Evolutionary conservation across 1,140 invertebrate species (phyloP).

Genomic region (Drosophila gunungcola): DNA sequence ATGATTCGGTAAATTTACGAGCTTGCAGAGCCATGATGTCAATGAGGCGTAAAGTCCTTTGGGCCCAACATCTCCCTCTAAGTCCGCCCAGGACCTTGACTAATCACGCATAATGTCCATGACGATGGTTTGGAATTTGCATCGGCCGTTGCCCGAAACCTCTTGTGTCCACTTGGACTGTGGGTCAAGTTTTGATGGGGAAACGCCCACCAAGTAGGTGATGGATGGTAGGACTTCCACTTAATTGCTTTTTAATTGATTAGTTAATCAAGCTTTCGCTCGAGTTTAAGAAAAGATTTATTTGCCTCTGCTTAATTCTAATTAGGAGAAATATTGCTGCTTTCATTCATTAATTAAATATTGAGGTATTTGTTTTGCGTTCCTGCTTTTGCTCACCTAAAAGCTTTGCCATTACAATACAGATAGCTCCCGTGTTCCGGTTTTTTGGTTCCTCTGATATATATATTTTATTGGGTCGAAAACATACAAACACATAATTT

Average conservation of each 20-base stretch:
- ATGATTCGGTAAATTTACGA: conserved; percentile 77
- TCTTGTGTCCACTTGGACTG: conserved; percentile 32
- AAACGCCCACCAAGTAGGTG: background rate
- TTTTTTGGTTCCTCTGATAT: too few species aligned
- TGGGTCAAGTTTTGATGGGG: conserved; percentile 12
- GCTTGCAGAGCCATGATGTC: conserved; percentile 38
- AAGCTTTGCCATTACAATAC: too few species aligned
- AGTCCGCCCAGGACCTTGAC: conserved; percentile 33
- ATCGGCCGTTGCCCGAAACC: conserved; percentile 61
- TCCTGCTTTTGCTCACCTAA: too few species aligned
- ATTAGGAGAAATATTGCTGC: too few species aligned
- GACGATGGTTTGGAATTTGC: conserved; percentile 44
- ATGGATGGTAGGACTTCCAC: conserved; percentile 11
- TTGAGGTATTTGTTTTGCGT: too few species aligned
- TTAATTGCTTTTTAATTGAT: conserved; percentile 75
- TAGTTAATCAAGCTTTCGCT: conserved; percentile 25
- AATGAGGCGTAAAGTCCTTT: conserved; percentile 59
- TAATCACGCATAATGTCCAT: conserved; percentile 64
- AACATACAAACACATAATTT: too few species aligned
- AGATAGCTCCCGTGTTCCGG: too few species aligned
- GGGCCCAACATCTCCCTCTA: background rate
- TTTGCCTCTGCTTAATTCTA: too few species aligned
- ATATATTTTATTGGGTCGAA: too few species aligned
- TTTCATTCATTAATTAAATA: too few species aligned
- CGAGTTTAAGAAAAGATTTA: too few species aligned